Conservation (phyloP, 2,113 vertebrate genomes). For the Sciurus niger region DNA sequence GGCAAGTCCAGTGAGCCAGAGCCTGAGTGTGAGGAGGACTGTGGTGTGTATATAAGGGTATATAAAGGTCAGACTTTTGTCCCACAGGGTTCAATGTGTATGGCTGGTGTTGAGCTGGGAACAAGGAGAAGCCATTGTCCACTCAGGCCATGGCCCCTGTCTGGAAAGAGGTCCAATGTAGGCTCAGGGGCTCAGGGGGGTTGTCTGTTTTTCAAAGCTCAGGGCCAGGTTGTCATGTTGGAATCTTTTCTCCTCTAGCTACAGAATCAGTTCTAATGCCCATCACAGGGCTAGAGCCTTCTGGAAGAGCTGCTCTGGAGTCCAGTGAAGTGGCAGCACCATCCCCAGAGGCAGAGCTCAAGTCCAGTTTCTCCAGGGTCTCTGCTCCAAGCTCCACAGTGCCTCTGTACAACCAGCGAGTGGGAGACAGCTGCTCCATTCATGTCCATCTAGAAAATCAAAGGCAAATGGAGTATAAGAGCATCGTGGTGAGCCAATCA, state of each 20-base stretch:
- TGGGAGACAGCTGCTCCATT: too few species aligned
- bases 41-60: too few species aligned
- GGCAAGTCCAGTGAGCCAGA: conserved; percentile 91
- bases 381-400: too few species aligned
- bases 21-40: conserved; percentile 88
- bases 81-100: accelerated
- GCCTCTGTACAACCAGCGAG: too few species aligned
- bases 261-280: not conserved
- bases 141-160: accelerated
- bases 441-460: too few species aligned
- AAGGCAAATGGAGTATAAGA: too few species aligned
- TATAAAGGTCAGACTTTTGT: accelerated
- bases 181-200: accelerated
- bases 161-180: accelerated
- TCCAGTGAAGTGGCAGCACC: too few species aligned
- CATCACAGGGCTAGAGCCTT: not conserved
- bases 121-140: not conserved
- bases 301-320: too few species aligned
- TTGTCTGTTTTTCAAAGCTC: not conserved
- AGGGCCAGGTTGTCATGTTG: accelerated
- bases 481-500: too few species aligned
- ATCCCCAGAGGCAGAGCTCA: not conserved
- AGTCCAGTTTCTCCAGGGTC: too few species aligned
- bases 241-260: not conserved
- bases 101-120: not conserved